Percentiles rank a stretch among this genome's conserved stretches.
Conservation (phyloP, 2,113 vertebrate species). For the Heterocephalus glaber region DNA sequence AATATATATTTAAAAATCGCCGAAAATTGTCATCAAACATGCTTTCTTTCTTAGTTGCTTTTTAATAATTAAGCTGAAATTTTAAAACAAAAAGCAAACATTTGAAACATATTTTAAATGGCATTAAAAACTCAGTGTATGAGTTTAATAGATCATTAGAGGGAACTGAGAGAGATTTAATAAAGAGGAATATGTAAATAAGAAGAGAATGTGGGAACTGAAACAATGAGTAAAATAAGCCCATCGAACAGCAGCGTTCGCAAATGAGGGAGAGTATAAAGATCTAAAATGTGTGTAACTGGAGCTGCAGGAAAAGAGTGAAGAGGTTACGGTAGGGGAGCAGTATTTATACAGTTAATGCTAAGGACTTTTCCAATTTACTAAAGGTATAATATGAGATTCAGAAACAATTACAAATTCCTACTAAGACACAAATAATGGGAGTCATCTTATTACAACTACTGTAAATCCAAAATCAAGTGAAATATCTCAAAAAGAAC, state of each 20-base stretch:
- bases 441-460: not conserved
- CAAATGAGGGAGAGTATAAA: not conserved
- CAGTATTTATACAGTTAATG: not conserved
- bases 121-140: not conserved
- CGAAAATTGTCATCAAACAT: too few relatives aligned
- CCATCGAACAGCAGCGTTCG: not conserved
- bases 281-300: not conserved
- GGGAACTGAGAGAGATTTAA: not conserved
- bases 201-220: not conserved
- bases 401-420: not conserved
- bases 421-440: not conserved
- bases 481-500: not conserved
- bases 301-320: not conserved
- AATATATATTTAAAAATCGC: too few relatives aligned
- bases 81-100: not conserved
- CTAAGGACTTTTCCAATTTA: not conserved
- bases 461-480: not conserved
- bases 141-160: not conserved
- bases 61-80: not conserved
- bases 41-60: too few relatives aligned
- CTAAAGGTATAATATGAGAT: not conserved
- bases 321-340: not conserved
- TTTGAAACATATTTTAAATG: not conserved
- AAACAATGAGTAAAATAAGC: not conserved
- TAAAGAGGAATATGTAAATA: not conserved